Evolutionary conservation across 2,797 vertebrate species (phyloP), one percentile per base, ranked within the genome.

Genomic region (Fundulus diaphanus): DNA sequence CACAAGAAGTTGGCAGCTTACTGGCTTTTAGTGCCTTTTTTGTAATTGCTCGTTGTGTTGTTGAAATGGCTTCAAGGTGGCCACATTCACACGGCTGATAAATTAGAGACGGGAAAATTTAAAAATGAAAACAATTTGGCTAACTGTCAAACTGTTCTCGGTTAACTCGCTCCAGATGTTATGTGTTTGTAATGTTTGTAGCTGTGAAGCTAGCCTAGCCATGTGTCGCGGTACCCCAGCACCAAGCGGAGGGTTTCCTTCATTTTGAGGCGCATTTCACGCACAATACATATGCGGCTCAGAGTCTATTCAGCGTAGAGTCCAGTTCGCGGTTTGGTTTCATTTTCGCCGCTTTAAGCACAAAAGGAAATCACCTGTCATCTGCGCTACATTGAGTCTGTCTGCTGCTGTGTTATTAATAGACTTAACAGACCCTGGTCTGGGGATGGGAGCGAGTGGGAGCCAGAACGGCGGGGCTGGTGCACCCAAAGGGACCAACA

Each of bases 341-440:
- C 20, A 51, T 77, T 84, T 73, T 71, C 22, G 57, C 27, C 37
- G 54, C 57, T 73, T 27, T 24, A 52, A 70, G 5, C 66, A 70
- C 68, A 67, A 78, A 70, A 54, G 49, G 70, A 85, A 81, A 68
- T 87, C 76, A 84, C 49, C 83, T 90, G 76, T 85, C 74, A 78
- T 56, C 42, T 56, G 22, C 74, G 56, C n/a, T 72, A 52, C 67
- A 81, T 74, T 70, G 29, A 65, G 18, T 57, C 22, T 79, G 42
- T 54, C 37, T 85, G 4, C 86, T 51, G 24, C 69, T 87, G 51
- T 88, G 82, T 88, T 91, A 90, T 91, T 90, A 74, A 86, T 91
- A 98, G 98, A 99, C 76, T 95, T 99, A 94, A 81, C 96, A 7
- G 97, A 99, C 24, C 83, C 96, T 56, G 91, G 95, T n/a, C 90